phyloP scores from a whole-genome alignment of 2,113 vertebrate genomes.

The Physeter macrocephalus region DNA sequence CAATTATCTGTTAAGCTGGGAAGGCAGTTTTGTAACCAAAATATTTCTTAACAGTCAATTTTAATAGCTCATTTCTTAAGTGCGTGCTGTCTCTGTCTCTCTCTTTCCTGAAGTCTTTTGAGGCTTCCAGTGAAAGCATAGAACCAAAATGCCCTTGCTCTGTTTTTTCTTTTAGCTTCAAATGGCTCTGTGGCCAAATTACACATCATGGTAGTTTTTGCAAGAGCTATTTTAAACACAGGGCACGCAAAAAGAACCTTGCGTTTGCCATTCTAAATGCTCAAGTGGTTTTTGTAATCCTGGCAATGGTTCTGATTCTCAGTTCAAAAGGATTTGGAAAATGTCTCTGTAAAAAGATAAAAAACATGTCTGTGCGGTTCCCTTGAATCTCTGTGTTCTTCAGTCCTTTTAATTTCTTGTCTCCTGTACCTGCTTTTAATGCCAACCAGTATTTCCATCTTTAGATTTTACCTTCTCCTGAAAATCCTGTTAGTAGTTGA shows the following conservation, averaged over 20 bases:
- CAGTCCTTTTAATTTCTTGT: neutral
- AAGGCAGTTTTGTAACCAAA: slow-evolving; percentile 37
- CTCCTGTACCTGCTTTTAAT: neutral
- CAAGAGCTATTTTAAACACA: neutral
- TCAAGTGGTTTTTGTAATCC: neutral
- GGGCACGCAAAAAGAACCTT: neutral
- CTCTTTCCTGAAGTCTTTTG: neutral
- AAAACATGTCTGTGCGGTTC: neutral
- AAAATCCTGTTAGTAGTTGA: neutral
- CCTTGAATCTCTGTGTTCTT: neutral
- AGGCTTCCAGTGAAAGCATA: neutral
- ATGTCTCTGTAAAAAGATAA: neutral
- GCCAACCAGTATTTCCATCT: neutral
- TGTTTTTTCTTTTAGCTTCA: neutral
- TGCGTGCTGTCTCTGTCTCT: neutral
- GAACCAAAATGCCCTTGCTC: neutral
- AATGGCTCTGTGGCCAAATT: slow-evolving; percentile 11
- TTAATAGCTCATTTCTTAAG: neutral
- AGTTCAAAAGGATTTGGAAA: neutral
- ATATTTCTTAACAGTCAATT: slow-evolving; percentile 19
- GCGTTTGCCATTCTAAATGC: neutral
- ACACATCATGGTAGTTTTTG: neutral
- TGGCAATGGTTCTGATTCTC: neutral
- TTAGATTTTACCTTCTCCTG: neutral
- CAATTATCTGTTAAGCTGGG: neutral